Base-by-base conservation (phyloP, 1,140 invertebrate species). In the Philotrypesis tridentata region DNA sequence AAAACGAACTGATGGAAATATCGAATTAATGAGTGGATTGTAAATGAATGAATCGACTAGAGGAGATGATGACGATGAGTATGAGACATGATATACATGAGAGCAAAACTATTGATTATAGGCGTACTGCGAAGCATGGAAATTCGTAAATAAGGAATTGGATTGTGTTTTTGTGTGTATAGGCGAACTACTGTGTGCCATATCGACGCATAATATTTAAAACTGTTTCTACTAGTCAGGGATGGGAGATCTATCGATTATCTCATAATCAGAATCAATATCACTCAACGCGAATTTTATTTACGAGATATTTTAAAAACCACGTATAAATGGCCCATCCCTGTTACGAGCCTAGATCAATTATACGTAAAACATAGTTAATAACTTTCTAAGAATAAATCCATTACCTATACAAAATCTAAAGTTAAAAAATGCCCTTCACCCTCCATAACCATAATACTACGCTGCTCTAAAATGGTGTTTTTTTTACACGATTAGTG, bases 361-460 rank as follows among this genome's bases (percentile, higher is more conserved):
- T 63, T 67, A 71, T 5, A 63, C 48, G 55, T 61, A 21, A 14
- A 71, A 63, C 1, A 65, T 68, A 70, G 23, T 65, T 68, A 74
- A 29, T 71, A 71, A 37, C 43, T 55, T 70, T 72, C 68, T 82
- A 82, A 31, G 33, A 65, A 65, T n/a, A n/a, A 63, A n/a, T 75
- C 80, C 73, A 63, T 65, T 65, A 73, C 29, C 75, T 73, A 78
- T 40, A 33, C 40, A 43, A 70, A 31, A 60, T 60, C n/a, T 23
- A 63, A 77, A 82, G 37, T 72, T 48, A 82, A 72, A 61, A 82
- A 72, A 67, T 55, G 72, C 75, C 80, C 80, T 77, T 73, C 80
- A 82, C 80, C 80, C 68, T 77, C 75, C 80, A 48, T 68, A 73
- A 72, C 74, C 72, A 75, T n/a, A 80, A 14, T 55, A n/a, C 71